Percentiles rank a stretch among this genome's conserved stretches.
These are phyloP conservation scores for Podiceps cristatus DNA, from an alignment of 2,113 vertebrate genomes.

Conservation along the genomic window DNA sequence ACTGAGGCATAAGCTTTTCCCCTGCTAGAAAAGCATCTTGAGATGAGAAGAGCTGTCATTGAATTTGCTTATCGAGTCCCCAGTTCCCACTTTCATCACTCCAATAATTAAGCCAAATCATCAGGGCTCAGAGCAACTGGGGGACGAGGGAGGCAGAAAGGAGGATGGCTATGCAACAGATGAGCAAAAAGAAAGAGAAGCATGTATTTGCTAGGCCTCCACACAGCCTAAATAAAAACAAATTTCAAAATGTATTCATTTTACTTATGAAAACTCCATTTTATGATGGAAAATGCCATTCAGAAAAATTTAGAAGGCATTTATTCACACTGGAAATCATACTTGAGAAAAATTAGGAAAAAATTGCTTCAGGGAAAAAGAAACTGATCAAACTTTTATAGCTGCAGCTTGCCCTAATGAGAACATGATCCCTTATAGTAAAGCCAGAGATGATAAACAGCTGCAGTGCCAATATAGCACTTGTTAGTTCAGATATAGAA, in stretches of 20 bases:
- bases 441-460: conserved; percentile 32
- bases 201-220: background rate
- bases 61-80: background rate
- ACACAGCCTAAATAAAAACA: background rate
- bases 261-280: background rate
- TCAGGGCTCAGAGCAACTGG: background rate
- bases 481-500: conserved; percentile 40
- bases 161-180: background rate
- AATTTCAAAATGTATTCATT: background rate
- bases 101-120: background rate
- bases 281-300: conserved; percentile 3
- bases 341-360: background rate
- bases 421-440: background rate
- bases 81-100: background rate
- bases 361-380: conserved; percentile 28
- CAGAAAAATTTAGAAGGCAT: background rate
- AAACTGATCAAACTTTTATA: conserved; percentile 32
- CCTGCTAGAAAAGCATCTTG: background rate
- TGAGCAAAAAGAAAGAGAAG: background rate
- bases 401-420: conserved; percentile 26
- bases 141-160: background rate
- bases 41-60: background rate
- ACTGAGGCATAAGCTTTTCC: background rate
- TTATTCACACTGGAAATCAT: background rate
- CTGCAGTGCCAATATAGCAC: conserved; percentile 46